Evolutionary conservation across 1,140 invertebrate species (phyloP).

Genomic region (Grapholita molesta): DNA sequence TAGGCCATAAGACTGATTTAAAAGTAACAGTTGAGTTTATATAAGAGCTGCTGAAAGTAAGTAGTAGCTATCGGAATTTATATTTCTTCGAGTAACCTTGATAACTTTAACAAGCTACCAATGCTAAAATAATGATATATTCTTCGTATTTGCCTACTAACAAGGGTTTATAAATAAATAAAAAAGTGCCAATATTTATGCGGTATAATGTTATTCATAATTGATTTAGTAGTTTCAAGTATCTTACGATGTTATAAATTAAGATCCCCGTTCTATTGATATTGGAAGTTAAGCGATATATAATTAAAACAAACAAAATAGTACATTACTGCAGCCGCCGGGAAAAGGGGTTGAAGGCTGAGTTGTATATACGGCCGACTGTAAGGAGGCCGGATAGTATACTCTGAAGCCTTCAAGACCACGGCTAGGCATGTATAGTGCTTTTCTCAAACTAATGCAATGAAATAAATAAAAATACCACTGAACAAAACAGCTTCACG

Average conservation of each 20-base stretch:
- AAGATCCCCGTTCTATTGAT: too few relatives aligned
- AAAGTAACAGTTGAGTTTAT: neutral
- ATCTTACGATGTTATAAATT: neutral
- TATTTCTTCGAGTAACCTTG: conserved; percentile 35
- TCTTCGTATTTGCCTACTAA: conserved; percentile 3
- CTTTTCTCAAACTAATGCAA: too few relatives aligned
- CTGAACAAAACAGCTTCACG: too few relatives aligned
- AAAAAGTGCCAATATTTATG: conserved; percentile 1
- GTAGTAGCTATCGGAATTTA: conserved; percentile 31
- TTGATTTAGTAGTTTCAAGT: neutral
- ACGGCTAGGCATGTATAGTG: too few relatives aligned
- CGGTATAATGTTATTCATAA: neutral
- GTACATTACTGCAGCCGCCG: too few relatives aligned
- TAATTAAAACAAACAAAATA: too few relatives aligned
- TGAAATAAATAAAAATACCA: too few relatives aligned
- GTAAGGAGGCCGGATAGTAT: too few relatives aligned
- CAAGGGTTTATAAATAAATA: neutral
- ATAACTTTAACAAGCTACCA: conserved; percentile 42
- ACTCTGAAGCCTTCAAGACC: too few relatives aligned
- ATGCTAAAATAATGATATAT: conserved; percentile 18
- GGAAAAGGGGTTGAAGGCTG: too few relatives aligned
- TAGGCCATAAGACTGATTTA: neutral
- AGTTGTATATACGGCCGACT: too few relatives aligned
- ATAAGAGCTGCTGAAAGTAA: neutral
- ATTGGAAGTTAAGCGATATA: too few relatives aligned